Conservation (phyloP, 2,888 invertebrate species). For the Pilophorus perplexus region DNA sequence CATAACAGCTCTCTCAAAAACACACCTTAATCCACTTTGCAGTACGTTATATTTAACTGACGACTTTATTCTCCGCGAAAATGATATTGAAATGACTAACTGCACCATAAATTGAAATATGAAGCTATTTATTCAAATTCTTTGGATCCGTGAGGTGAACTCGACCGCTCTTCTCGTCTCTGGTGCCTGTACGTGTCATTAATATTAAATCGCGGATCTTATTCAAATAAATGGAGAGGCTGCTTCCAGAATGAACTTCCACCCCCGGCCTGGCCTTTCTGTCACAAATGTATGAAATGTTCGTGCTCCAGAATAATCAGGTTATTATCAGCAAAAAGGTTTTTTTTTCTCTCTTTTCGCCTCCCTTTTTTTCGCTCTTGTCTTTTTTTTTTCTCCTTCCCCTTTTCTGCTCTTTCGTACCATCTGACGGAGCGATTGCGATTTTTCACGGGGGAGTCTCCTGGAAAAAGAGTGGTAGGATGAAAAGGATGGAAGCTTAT, state of each 20-base stretch:
- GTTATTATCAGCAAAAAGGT: conserved; percentile 9
- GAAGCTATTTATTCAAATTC: background rate
- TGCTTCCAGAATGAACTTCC: conserved; percentile 2
- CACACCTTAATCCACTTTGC: too few species aligned
- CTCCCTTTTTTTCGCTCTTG: background rate
- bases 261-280: background rate
- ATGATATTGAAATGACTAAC: too few species aligned
- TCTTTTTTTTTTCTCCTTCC: background rate
- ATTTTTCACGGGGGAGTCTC: conserved; percentile 20
- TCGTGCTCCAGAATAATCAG: conserved; percentile 28
- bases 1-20: too few species aligned
- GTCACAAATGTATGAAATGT: conserved; percentile 24
- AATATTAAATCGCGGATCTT: conserved; percentile 32
- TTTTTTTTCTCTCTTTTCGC: background rate
- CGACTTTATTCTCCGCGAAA: too few species aligned
- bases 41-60: too few species aligned
- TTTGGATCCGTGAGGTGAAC: background rate
- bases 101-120: too few species aligned
- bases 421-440: conserved; percentile 18
- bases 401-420: background rate
- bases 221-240: conserved; percentile 31
- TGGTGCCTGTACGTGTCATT: conserved; percentile 24
- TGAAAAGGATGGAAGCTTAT: conserved; percentile 18
- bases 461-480: background rate
- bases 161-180: background rate